Base-by-base conservation (phyloP, 2,888 invertebrate genomes). In the Eupithecia inturbata region DNA sequence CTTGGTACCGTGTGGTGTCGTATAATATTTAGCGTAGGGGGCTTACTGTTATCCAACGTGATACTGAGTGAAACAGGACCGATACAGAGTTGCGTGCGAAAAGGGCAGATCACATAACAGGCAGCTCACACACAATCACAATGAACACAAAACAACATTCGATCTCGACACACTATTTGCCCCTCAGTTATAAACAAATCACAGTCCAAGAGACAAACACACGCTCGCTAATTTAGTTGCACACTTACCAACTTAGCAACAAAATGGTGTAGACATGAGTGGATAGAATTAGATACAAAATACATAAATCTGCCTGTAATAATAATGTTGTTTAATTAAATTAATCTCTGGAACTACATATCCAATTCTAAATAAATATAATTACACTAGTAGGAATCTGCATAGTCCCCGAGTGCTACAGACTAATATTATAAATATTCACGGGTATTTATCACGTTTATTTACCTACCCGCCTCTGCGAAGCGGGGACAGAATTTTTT, bases 211-310 rank as follows among this genome's bases (percentile, higher is more conserved):
- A 10, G 57, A 57, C 26, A 57, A 57, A 5, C 57, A 57, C 62
- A 62, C 31, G 31, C 9, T 28, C 62, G 7, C 19, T 62, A 0
- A 31, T 31, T 12, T 14, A 28, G 19, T 19, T 62, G 62, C 7
- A 62, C 49, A 74, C 74, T 74, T 71, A 74, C 74, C 45, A 3
- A 70, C 41, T 31, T 16, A 63, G 10, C 31, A 39, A 57, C 41
- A 67, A 53, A 70, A 70, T 70, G 67, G 70, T 74, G 71, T n/a
- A 74, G 74, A 26, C 74, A 74, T 74, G 74, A 71, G 41, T 68
- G 70, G 67, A 74, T 74, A 67, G 45, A 74, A 68, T 63, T 26
- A 67, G 57, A 45, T n/a, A 3, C n/a, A 49, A n/a, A 68, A 53
- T 45, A 63, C 28, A 68, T 26, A 39, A 22, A 41, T 41, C 7